Evolutionary conservation across 2,113 vertebrate genomes (phyloP).

Genomic region (Phasianus colchicus): DNA sequence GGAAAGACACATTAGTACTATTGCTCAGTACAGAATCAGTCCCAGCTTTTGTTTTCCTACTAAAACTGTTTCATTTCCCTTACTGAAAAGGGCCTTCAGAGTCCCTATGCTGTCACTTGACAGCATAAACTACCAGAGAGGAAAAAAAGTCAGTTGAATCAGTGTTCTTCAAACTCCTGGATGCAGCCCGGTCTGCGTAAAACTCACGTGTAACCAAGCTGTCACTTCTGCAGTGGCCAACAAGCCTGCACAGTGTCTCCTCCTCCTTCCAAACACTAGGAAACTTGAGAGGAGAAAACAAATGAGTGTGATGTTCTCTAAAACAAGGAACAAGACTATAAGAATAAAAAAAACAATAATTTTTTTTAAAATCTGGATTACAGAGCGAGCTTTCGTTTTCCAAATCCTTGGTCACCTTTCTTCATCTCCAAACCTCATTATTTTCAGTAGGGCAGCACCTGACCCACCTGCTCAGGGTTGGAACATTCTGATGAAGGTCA

Average conservation of each 20-base stretch:
- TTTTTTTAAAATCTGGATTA: background rate
- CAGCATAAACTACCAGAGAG: background rate
- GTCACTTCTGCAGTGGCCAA: background rate
- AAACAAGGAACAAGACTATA: background rate
- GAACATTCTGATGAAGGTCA: background rate
- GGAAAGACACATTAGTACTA: slow-evolving; percentile 15
- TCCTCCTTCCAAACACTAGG: background rate
- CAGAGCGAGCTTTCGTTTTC: background rate
- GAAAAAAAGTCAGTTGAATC: background rate
- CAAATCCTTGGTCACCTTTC: background rate
- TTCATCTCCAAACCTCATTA: background rate
- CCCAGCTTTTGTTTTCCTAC: background rate
- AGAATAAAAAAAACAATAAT: background rate
- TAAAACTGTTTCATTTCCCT: background rate
- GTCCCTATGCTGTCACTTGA: background rate
- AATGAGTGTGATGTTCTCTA: background rate
- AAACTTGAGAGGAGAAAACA: background rate
- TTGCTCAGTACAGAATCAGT: background rate
- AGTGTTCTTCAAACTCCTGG: background rate
- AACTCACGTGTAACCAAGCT: background rate
- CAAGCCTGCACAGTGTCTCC: background rate
- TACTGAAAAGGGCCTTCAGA: background rate
- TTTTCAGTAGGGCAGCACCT: background rate
- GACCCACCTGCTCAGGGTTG: background rate
- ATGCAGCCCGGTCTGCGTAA: background rate